These are phyloP conservation scores for Dynastes maya DNA, from an alignment of 2,888 invertebrate species.

Conservation along the genomic window DNA sequence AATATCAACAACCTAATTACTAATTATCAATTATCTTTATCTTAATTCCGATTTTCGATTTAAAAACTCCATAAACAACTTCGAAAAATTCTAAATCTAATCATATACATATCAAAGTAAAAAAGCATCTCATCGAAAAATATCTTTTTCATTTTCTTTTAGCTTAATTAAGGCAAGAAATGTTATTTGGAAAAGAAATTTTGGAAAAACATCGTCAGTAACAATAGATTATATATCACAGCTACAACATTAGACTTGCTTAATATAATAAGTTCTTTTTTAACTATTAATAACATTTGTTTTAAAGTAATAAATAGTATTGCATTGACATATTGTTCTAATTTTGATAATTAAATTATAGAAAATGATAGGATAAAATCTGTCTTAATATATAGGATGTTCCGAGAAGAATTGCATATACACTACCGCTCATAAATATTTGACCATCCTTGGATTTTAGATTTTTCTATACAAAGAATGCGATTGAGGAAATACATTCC, in stretches of 20 bases:
- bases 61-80: background rate
- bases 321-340: background rate
- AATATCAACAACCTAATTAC: background rate
- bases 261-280: background rate
- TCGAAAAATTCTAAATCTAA: background rate
- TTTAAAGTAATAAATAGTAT: background rate
- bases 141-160: background rate
- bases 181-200: background rate
- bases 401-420: background rate
- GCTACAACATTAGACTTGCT: background rate
- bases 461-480: too few species aligned
- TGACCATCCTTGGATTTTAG: too few species aligned
- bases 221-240: conserved; percentile 14
- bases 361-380: background rate
- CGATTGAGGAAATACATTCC: too few species aligned
- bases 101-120: background rate
- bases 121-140: conserved; percentile 1
- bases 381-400: background rate
- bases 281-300: background rate
- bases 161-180: background rate
- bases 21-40: background rate
- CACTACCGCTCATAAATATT: too few species aligned
- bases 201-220: background rate
- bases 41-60: background rate
- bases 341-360: background rate